phyloP scores from a whole-genome alignment of 2,888 invertebrate species.

The Nomada fucata region DNA sequence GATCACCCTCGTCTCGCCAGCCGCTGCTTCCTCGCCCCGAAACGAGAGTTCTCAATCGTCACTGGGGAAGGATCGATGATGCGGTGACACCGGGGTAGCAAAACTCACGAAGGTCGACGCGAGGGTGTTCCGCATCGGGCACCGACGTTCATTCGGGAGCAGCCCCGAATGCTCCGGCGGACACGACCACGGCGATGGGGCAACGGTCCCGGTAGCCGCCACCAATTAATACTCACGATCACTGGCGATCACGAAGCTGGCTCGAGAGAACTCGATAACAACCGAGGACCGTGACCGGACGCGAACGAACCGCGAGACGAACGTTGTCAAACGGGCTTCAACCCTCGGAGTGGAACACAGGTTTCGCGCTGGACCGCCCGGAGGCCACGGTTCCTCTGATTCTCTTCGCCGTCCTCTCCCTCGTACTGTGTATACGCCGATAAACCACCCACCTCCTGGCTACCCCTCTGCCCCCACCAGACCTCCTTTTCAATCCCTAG shows the following conservation, averaged over 20 bases:
- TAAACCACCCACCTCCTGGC: constrained; percentile 62
- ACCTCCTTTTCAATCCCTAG: constrained; percentile 37
- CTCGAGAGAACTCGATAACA: no score
- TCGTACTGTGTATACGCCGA: constrained; percentile 66
- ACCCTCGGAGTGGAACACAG: constrained; percentile 31
- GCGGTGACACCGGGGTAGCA: constrained; percentile 11
- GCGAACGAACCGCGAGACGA: not conserved
- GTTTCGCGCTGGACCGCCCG: constrained; percentile 68
- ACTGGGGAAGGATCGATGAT: constrained; percentile 21
- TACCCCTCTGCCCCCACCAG: constrained; percentile 29
- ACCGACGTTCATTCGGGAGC: no score
- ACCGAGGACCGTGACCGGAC: not conserved
- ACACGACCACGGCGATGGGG: not conserved
- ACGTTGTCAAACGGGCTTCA: not conserved
- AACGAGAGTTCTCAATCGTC: not conserved
- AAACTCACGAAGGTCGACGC: constrained; percentile 30
- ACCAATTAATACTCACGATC: not conserved
- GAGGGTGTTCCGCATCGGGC: constrained; percentile 19
- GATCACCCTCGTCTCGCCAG: not conserved
- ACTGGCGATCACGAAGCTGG: not conserved
- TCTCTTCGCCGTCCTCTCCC: constrained; percentile 56
- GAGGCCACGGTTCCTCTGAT: constrained; percentile 63
- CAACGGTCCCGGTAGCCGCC: not conserved
- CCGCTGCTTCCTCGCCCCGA: not conserved
- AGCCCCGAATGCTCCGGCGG: not conserved